phyloP scores from a whole-genome alignment of 1,140 invertebrate species.

The Macrobrachium nipponense region DNA sequence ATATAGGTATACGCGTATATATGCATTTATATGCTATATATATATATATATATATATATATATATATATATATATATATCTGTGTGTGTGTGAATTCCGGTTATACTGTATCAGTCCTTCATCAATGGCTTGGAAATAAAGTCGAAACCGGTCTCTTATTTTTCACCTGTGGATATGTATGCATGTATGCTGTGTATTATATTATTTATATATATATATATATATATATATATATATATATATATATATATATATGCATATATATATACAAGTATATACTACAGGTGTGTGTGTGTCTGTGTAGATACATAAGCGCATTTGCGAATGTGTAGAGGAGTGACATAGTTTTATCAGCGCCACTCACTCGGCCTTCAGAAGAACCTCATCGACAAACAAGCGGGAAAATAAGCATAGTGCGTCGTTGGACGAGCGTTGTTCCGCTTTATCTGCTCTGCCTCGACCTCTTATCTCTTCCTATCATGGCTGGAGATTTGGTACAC shows the following conservation, averaged over 20 bases:
- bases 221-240: constrained; percentile 4
- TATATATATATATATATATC: not conserved
- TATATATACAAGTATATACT: not conserved
- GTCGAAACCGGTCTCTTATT: no score
- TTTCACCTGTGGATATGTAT: no score
- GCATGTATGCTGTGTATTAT: not conserved
- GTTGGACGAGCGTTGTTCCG: no score
- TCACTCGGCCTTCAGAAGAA: not conserved
- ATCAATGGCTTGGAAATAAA: no score
- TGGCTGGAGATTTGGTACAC: no score
- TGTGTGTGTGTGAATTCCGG: no score
- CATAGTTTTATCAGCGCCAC: not conserved
- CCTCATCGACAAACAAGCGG: no score
- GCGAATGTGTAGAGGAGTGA: not conserved
- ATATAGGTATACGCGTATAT: not conserved
- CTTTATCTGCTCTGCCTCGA: no score
- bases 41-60: not conserved
- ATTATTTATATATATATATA: not conserved
- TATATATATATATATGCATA: not conserved
- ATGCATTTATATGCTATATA: not conserved
- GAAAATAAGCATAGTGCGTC: no score
- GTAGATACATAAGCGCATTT: not conserved
- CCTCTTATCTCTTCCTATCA: no score
- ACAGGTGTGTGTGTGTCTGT: not conserved
- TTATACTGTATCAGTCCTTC: no score